phyloP scores from a whole-genome alignment of 2,113 vertebrate genomes.

The Podiceps cristatus region DNA sequence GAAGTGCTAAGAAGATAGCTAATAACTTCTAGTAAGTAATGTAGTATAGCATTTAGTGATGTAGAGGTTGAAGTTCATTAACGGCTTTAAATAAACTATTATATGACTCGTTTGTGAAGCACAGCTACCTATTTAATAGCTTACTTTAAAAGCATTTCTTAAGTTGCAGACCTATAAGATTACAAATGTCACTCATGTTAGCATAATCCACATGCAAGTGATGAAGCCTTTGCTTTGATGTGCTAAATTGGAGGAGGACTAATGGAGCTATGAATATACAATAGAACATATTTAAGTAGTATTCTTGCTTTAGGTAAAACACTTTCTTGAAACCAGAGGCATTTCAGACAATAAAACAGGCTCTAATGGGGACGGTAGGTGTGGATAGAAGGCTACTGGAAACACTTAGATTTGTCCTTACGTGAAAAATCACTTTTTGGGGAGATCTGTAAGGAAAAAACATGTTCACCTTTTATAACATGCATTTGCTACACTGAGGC shows the following conservation, averaged over 20 bases:
- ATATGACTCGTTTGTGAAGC: constrained; percentile 78
- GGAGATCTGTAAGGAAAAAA: background rate
- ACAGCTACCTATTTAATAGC: constrained; percentile 81
- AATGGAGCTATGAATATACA: constrained; percentile 93
- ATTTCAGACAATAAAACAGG: constrained; percentile 80
- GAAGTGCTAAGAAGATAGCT: constrained; percentile 74
- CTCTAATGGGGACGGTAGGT: constrained; percentile 66
- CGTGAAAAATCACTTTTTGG: constrained; percentile 25
- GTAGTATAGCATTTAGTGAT: constrained; percentile 75
- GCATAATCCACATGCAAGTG: constrained; percentile 89
- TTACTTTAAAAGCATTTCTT: constrained; percentile 86
- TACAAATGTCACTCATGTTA: constrained; percentile 89
- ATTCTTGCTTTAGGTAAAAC: constrained; percentile 88
- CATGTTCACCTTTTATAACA: constrained; percentile 41
- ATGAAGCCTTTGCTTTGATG: constrained; percentile 90
- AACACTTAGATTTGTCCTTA: constrained; percentile 69
- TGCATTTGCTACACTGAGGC: constrained; percentile 1
- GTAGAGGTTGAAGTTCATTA: constrained; percentile 80
- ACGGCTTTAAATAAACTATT: constrained; percentile 86
- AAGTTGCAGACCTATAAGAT: constrained; percentile 88
- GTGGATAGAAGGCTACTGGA: constrained; percentile 63
- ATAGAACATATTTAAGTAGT: constrained; percentile 90
- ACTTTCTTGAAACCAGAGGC: constrained; percentile 83
- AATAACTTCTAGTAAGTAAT: constrained; percentile 80
- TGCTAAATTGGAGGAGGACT: constrained; percentile 88